A percentile compares a stretch with the other conserved stretches of the same genome.
phyloP scores from a whole-genome alignment of 2,888 invertebrate species.

The Amaurobius ferox region DNA sequence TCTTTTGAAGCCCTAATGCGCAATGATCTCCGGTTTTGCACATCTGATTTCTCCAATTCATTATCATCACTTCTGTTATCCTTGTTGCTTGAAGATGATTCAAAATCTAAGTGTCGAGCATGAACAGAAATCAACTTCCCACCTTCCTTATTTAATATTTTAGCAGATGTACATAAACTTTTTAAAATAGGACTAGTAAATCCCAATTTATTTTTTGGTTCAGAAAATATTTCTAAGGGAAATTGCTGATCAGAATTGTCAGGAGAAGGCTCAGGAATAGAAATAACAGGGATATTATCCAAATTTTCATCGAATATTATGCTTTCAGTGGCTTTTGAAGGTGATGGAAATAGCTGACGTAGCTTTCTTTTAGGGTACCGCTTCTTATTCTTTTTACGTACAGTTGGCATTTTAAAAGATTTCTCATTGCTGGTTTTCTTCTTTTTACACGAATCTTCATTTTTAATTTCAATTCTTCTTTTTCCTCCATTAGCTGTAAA shows the following conservation, averaged over 20 bases:
- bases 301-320: not conserved
- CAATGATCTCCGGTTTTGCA: not conserved
- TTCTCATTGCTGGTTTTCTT: no score
- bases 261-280: slow-evolving; percentile 32
- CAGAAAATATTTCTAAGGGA: slow-evolving; percentile 38
- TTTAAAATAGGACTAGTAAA: slow-evolving; percentile 47
- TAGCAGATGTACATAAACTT: slow-evolving; percentile 30
- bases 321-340: not conserved
- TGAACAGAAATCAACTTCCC: slow-evolving; percentile 10
- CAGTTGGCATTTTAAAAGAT: no score
- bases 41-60: not conserved
- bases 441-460: no score
- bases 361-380: not conserved
- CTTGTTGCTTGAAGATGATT: no score
- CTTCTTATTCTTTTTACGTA: not conserved
- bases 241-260: not conserved
- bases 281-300: slow-evolving; percentile 32
- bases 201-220: no score
- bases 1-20: not conserved
- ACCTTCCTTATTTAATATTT: slow-evolving; percentile 6
- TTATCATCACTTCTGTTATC: no score
- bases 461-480: no score
- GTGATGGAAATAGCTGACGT: not conserved
- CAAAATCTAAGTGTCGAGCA: slow-evolving; percentile 40
- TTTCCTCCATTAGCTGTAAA: no score